Conservation (phyloP, 2,888 invertebrate species). For the Protophormia terraenovae region DNA sequence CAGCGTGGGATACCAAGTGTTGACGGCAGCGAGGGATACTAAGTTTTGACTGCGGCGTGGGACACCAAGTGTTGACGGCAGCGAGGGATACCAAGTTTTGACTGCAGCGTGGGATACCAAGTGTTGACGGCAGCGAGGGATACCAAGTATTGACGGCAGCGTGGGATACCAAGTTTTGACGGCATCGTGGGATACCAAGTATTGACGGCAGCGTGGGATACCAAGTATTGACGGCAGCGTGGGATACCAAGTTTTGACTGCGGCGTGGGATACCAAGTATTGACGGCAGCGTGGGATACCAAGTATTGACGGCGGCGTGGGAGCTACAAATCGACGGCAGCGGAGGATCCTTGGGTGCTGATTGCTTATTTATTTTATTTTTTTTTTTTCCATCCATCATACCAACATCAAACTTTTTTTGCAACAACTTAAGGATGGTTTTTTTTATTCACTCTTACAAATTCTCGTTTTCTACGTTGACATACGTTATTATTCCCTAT, state of each 20-base stretch:
- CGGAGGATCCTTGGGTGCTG: conserved; percentile 44
- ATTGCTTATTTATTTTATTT: not conserved
- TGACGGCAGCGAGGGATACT: conserved; percentile 71
- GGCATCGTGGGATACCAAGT: conserved; percentile 71
- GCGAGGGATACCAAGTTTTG: conserved; percentile 67
- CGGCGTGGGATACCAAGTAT: conserved; percentile 59
- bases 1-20: conserved; percentile 71
- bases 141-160: conserved; percentile 69
- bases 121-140: conserved; percentile 74
- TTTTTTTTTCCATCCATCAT: conserved; percentile 53
- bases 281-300: conserved; percentile 69
- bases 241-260: conserved; percentile 64
- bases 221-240: conserved; percentile 57
- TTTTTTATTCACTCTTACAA: conserved; percentile 31
- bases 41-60: conserved; percentile 73
- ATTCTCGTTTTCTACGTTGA: not conserved
- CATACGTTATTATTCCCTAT: not conserved
- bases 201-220: conserved; percentile 65
- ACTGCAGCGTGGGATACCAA: conserved; percentile 70
- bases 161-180: conserved; percentile 70
- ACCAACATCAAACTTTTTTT: not conserved
- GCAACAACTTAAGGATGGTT: conserved; percentile 48
- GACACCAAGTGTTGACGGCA: conserved; percentile 70
- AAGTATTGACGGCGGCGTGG: conserved; percentile 62
- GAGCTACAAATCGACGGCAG: conserved; percentile 63